Evolutionary conservation across 2,113 vertebrate species (phyloP).

Genomic region (Calidris pygmaea): DNA sequence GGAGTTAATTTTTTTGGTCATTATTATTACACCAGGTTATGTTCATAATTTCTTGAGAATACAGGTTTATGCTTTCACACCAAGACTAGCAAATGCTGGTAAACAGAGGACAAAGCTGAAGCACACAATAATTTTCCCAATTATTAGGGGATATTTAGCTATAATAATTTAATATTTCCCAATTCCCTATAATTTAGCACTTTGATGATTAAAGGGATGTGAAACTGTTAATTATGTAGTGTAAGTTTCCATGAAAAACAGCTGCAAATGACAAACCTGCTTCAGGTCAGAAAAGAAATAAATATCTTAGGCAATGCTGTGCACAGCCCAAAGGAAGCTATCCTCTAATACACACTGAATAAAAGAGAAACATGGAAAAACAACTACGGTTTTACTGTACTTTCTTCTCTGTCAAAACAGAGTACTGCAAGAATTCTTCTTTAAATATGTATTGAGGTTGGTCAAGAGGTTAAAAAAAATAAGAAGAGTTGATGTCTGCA

Average conservation of each 20-base stretch:
- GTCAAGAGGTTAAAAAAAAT: not conserved
- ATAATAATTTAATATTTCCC: too few species aligned
- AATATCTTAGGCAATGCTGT: not conserved
- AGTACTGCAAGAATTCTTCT: not conserved
- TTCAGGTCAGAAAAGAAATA: slow-evolving; percentile 39
- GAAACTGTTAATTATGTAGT: slow-evolving; percentile 40
- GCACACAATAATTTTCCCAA: too few species aligned
- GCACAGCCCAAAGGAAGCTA: not conserved
- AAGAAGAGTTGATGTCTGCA: not conserved
- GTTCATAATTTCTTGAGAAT: not conserved
- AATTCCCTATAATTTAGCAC: not conserved
- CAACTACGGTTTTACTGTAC: not conserved
- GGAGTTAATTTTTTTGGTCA: not conserved
- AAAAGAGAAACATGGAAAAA: not conserved
- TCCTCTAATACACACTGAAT: not conserved
- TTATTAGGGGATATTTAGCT: too few species aligned
- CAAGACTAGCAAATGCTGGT: not conserved
- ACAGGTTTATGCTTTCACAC: not conserved
- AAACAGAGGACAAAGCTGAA: slow-evolving; percentile 19
- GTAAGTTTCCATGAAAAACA: slow-evolving; percentile 4
- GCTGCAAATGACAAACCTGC: slow-evolving; percentile 10
- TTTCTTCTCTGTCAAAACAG: not conserved
- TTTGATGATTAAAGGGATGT: not conserved
- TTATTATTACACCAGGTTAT: not conserved
- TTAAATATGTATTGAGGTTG: not conserved